These are phyloP conservation scores for Anas bahamensis DNA, from an alignment of 2,797 vertebrate species.

Conservation along the genomic window DNA sequence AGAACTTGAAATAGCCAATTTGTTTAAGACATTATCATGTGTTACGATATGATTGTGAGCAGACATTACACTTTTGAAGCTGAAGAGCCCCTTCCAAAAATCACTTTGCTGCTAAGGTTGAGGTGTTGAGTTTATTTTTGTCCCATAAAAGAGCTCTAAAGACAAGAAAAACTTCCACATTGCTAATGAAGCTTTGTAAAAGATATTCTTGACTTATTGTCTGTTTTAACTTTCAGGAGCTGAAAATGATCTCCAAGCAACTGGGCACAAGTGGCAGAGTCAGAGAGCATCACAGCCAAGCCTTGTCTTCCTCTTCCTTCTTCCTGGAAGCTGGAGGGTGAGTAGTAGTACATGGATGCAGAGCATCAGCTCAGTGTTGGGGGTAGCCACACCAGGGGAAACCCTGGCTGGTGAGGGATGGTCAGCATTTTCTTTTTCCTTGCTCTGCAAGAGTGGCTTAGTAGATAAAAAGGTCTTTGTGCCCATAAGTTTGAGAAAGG, in stretches of 20 bases:
- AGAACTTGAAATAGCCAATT: neutral
- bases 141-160: neutral
- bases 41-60: neutral
- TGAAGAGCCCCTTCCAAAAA: neutral
- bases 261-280: neutral
- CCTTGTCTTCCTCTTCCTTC: neutral
- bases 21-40: neutral
- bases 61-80: neutral
- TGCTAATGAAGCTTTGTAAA: neutral
- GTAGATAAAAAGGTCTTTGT: neutral
- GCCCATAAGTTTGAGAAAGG: neutral
- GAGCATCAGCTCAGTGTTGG: neutral
- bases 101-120: neutral
- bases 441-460: neutral
- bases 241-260: neutral
- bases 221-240: neutral
- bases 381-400: accelerated
- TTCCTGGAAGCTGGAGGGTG: neutral
- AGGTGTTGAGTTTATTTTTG: neutral
- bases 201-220: neutral
- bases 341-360: neutral
- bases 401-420: neutral
- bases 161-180: neutral
- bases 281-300: neutral
- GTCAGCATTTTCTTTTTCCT: neutral